These are phyloP conservation scores for Crepidodera aurea DNA, from an alignment of 2,888 invertebrate genomes.

Conservation along the genomic window DNA sequence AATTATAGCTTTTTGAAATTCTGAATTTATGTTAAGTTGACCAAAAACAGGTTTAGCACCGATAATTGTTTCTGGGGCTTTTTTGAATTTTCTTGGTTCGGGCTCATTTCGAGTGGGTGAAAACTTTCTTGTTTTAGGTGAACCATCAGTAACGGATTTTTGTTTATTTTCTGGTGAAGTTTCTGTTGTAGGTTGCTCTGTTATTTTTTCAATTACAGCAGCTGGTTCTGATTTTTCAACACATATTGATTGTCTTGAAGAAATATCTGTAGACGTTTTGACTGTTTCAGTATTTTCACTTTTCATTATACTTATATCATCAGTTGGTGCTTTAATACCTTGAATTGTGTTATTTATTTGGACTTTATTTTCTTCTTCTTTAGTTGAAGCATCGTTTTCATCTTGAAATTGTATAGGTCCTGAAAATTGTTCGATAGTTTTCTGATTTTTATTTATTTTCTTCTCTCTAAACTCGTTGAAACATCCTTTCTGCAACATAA, in stretches of 20 bases:
- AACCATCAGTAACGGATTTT: not conserved
- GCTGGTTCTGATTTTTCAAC: not conserved
- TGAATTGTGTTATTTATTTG: not conserved
- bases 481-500: constrained; percentile 54
- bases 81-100: constrained; percentile 53
- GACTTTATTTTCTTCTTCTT: too few relatives aligned
- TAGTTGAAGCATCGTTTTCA: not conserved
- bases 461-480: constrained; percentile 55
- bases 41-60: constrained; percentile 60
- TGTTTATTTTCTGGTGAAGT: too few relatives aligned
- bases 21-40: constrained; percentile 57
- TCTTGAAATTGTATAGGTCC: constrained; percentile 39
- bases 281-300: not conserved
- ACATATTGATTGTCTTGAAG: too few relatives aligned
- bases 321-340: not conserved
- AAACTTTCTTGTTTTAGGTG: not conserved
- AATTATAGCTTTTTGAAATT: constrained; percentile 58
- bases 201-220: not conserved
- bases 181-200: too few relatives aligned
- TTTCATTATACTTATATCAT: not conserved
- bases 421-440: constrained; percentile 32
- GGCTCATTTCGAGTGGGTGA: constrained; percentile 36
- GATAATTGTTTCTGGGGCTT: constrained; percentile 58
- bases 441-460: constrained; percentile 39
- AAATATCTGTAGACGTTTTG: not conserved